Evolutionary conservation across 2,113 vertebrate genomes (phyloP), one percentile per base, ranked within the genome.

Genomic region (Lanius collurio): DNA sequence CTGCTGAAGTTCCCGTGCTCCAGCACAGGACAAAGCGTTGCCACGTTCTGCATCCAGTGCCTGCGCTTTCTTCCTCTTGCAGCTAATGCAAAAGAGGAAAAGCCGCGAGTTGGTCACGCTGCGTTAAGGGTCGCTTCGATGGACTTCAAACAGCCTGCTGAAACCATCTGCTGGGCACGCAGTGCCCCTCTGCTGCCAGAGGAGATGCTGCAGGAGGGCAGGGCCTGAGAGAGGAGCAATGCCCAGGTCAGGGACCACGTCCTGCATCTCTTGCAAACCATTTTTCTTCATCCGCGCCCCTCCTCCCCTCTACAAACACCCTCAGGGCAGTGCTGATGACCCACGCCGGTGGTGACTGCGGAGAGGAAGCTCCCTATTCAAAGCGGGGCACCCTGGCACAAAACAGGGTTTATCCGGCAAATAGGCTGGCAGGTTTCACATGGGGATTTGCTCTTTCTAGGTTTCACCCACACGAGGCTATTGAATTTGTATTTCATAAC

Each of bases 341-440:
- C 50, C 33, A 26, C 0, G 5, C 6, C 1, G 1, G 49, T 30
- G 37, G 1, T 11, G 15, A n/a, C 1, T 55, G 41, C 8, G 11
- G 33, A 73, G 87, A 69, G 24, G 31, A 71, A 75, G 15, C 24
- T 64, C 41, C 11, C 50, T 26, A 1, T 35, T 33, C 41, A 21
- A 59, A 76, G 53, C 0, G 0, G 19, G 35, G 44, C n/a, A 52
- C 24, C 12, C 31, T 13, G 53, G 70, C 18, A 44, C 4, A 1
- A 60, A 70, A 24, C 15, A 41, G 49, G 35, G 10, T 41, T 93
- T 84, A 23, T 56, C 41, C 57, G 21, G 41, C 9, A 6, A 76
- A 53, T 0, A 20, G 65, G 42, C 46, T 30, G 64, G 31, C 46
- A 78, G 1, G 3, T 63, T 94, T 81, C 76, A 50, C 8, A 2